Evolutionary conservation across 2,797 vertebrate species (phyloP).

Genomic region (Syndactyla subalaris): DNA sequence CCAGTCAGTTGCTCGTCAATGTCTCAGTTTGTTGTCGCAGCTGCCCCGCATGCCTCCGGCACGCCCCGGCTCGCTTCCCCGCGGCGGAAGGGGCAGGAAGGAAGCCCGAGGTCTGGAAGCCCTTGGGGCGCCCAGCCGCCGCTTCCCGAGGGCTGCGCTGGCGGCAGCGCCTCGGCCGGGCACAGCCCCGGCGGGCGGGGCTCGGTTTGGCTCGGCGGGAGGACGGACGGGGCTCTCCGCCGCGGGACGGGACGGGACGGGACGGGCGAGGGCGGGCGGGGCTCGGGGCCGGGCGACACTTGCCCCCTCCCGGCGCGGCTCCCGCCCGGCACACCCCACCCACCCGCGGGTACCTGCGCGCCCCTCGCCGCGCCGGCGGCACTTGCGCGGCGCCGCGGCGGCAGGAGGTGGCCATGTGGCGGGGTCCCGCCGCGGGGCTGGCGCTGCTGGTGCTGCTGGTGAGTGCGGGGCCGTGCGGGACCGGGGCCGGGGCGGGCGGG

Average conservation of each 20-base stretch:
- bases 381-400: not conserved
- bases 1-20: not conserved
- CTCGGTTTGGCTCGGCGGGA: not conserved
- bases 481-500: too few species aligned
- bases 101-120: rapidly evolving
- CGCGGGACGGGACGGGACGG: not conserved
- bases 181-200: not conserved
- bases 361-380: not conserved
- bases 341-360: not conserved
- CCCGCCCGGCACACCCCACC: not conserved
- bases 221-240: not conserved
- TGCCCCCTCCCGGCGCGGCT: not conserved
- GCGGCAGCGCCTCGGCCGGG: not conserved
- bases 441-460: constrained; percentile 28
- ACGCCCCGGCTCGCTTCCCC: not conserved
- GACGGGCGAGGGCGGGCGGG: not conserved
- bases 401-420: not conserved
- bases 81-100: rapidly evolving
- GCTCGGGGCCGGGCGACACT: not conserved
- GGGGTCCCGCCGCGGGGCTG: not conserved
- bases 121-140: rapidly evolving
- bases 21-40: not conserved
- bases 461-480: not conserved
- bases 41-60: not conserved
- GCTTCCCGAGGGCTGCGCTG: not conserved